A percentile compares a stretch with the other conserved stretches of the same genome.
Evolutionary conservation across 2,797 vertebrate genomes (phyloP).

Genomic region (Buphagus erythrorhynchus): DNA sequence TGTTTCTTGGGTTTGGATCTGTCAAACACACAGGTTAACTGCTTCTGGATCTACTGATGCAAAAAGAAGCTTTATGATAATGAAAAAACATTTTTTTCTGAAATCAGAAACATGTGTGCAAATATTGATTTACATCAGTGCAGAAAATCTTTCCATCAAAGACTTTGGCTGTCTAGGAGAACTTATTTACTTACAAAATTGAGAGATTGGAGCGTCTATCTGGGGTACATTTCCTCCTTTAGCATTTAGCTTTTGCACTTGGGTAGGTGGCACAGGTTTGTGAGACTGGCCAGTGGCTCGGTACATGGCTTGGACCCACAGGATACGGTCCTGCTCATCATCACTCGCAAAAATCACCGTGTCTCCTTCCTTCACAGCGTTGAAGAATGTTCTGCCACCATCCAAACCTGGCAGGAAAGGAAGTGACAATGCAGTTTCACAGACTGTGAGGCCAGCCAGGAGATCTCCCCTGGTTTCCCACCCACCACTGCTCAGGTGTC

Average conservation of each 20-base stretch:
- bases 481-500: fast-evolving
- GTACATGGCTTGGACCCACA: conserved; percentile 99
- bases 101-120: background rate
- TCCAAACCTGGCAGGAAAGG: conserved; percentile 86
- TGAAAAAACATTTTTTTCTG: background rate
- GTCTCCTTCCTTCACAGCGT: conserved; percentile 97
- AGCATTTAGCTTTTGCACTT: conserved; percentile 97
- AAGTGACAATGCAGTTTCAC: background rate
- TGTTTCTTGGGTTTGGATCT: conserved; percentile 22
- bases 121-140: conserved; percentile 33
- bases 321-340: conserved; percentile 96
- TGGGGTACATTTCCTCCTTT: conserved; percentile 91
- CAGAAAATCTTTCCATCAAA: conserved; percentile 50
- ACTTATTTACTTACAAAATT: conserved; percentile 93
- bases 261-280: conserved; percentile 96
- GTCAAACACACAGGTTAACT: conserved; percentile 24
- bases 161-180: conserved; percentile 44
- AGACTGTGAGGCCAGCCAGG: background rate
- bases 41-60: conserved; percentile 37
- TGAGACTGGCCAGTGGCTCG: conserved; percentile 96
- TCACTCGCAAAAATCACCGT: conserved; percentile 98
- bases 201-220: conserved; percentile 95
- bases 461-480: background rate
- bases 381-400: conserved; percentile 95
- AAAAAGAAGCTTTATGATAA: conserved; percentile 53